Conservation (phyloP, 2,888 invertebrate genomes). For the Sepioteuthis lessoniana region DNA sequence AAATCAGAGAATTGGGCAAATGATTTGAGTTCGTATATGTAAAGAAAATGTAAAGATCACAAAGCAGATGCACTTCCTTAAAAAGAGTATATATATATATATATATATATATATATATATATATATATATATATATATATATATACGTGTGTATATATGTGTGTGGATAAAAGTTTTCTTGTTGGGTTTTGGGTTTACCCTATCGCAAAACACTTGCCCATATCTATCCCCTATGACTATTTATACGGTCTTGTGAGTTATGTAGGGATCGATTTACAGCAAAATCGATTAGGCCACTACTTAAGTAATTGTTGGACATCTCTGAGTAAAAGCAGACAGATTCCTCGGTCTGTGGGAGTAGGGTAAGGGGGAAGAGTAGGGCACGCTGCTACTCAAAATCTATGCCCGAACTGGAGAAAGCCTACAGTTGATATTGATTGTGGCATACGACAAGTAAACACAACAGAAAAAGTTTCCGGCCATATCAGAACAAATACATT, state of each 20-base stretch:
- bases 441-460: neutral
- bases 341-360: neutral
- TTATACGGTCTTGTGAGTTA: neutral
- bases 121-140: constrained; percentile 33
- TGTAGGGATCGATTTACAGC: neutral
- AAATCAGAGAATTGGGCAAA: too few species aligned
- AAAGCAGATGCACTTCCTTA: too few species aligned
- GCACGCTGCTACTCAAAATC: neutral
- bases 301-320: constrained; percentile 6
- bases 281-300: neutral
- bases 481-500: neutral
- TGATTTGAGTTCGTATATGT: too few species aligned
- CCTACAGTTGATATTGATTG: neutral
- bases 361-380: too few species aligned
- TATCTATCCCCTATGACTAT: neutral
- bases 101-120: constrained; percentile 11
- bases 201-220: neutral
- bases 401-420: neutral
- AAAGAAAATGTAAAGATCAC: too few species aligned
- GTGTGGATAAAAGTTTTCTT: too few species aligned
- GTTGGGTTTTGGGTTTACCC: too few species aligned
- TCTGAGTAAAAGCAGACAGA: constrained; percentile 33
- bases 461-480: neutral
- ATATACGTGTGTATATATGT: neutral
- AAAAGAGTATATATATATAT: neutral